Evolutionary conservation across 64 coral and sea anemone genomes (phyloP), one percentile per base, ranked within the genome.

Genomic region (Platygyra sinensis): DNA sequence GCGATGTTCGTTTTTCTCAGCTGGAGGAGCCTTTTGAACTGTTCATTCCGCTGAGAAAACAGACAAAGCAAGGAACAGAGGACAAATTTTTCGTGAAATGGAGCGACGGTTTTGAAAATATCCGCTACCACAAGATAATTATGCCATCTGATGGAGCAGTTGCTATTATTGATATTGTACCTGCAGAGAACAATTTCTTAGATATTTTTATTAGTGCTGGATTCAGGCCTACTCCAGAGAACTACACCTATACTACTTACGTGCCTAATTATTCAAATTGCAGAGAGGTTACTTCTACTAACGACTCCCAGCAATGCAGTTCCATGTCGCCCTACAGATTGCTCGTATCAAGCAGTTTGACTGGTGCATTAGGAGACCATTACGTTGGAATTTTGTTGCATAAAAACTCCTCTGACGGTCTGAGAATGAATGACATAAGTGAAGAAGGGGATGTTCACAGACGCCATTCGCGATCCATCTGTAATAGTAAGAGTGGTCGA

Each of bases 1-100:
- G 39, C 15, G 22, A 14, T n/a, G 11, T 79, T 55, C 46, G 59
- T 0, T 52, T 79, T 9, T 79, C 76, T 3, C 14, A 57, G n/a
- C 76, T 79, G 59, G n/a, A n/a, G n/a, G 49, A 79, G 22, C 76
- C 76, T 5, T 27, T 79, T 55, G 51, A 79, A 57, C 76, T 79
- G 46, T 79, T 28, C 10, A 79, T 79, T 28, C 76, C 76, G 0
- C 5, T 52, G 11, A 79, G 29, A 22, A 2, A 55, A 12, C 27
- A 50, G 7, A 29, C 28, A 11, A 28, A n/a, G 24, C 28, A 55
- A 20, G n/a, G 6, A 5, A 55, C 20, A 57, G 8, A 28, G 28
- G 51, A 27, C 38, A 24, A 52, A 3, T 79, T 55, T 28, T 79
- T 79, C 50, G 49, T 79, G 4, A 79, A 79, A 54, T 11, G 24